Conservation (phyloP, 1,140 invertebrate species). For the Trypoxylus dichotomus region DNA sequence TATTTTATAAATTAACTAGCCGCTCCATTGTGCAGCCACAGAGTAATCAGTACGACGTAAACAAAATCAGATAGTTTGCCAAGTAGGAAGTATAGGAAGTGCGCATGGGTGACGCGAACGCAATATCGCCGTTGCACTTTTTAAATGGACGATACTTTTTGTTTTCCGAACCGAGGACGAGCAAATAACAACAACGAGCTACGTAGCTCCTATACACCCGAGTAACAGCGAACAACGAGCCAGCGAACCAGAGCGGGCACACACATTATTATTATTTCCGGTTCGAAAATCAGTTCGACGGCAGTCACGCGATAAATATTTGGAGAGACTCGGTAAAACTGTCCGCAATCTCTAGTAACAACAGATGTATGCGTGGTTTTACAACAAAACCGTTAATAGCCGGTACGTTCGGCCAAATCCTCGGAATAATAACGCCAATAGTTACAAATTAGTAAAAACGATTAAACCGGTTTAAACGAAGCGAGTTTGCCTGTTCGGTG, state of each 20-base stretch:
- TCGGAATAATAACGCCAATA: constrained; percentile 17
- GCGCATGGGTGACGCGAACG: background rate
- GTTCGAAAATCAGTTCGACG: background rate
- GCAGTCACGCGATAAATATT: constrained; percentile 10
- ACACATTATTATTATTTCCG: background rate
- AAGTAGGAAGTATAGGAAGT: background rate
- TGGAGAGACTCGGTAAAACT: background rate
- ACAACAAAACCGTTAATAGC: constrained; percentile 17
- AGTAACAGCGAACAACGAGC: background rate
- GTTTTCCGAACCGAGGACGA: background rate
- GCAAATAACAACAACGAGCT: background rate
- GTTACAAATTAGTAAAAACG: constrained; percentile 20
- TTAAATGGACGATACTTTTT: background rate
- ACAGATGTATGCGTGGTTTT: constrained; percentile 23
- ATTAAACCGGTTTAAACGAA: background rate
- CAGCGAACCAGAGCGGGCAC: background rate
- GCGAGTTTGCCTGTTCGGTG: background rate
- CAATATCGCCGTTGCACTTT: background rate
- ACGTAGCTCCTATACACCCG: background rate
- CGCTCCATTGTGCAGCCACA: background rate
- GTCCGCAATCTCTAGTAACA: constrained; percentile 18
- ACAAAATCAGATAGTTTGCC: constrained; percentile 18
- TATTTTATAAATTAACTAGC: background rate
- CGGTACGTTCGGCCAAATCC: constrained; percentile 7
- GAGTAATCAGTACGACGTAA: background rate